A percentile compares a stretch with the other conserved stretches of the same genome.
Evolutionary conservation across 2,888 invertebrate species (phyloP).

Genomic region (Nymphalis urticae): DNA sequence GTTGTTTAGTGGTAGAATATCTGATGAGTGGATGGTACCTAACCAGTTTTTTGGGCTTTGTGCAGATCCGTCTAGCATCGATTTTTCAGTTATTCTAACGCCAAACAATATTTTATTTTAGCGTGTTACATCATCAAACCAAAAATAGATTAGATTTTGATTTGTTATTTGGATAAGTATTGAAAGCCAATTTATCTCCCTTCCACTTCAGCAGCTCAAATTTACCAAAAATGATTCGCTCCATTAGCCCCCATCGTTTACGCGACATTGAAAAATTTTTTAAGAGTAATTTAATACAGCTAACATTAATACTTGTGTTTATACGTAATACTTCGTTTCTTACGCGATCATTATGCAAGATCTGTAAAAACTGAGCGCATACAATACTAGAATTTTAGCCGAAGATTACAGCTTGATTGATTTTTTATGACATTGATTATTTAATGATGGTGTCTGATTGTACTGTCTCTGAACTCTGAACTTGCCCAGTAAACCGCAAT

Average conservation of each 20-base stretch:
- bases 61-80: no score
- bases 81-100: no score
- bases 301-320: background rate
- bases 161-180: conserved; percentile 1
- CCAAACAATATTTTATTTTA: no score
- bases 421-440: no score
- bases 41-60: background rate
- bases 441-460: no score
- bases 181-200: conserved; percentile 64
- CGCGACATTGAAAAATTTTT: conserved; percentile 48
- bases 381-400: no score
- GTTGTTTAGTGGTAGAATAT: no score
- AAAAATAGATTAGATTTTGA: background rate
- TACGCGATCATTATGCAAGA: background rate
- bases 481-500: no score
- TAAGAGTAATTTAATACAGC: conserved; percentile 1
- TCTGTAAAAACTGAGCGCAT: no score
- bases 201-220: conserved; percentile 70
- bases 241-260: conserved; percentile 69
- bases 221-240: conserved; percentile 65
- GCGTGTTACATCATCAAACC: background rate
- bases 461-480: no score
- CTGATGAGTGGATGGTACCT: no score
- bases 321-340: background rate
- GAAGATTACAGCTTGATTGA: no score